A percentile compares a stretch with the other conserved stretches of the same genome.
phyloP scores from a whole-genome alignment of 2,113 vertebrate species.

The Solenodon paradoxus region DNA sequence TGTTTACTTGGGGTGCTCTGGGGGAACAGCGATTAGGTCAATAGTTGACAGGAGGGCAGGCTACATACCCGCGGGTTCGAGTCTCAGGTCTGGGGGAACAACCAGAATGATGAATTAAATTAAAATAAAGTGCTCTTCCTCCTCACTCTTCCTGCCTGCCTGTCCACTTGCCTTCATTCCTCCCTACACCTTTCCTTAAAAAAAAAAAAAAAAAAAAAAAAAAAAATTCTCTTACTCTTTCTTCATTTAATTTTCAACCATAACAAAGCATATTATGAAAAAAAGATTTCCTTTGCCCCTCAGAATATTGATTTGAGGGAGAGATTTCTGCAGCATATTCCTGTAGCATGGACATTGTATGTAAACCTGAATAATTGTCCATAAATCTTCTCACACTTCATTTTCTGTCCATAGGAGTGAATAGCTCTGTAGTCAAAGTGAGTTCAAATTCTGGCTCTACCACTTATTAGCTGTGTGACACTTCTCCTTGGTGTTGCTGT shows the following conservation, averaged over 20 bases:
- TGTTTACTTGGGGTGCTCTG: too few species aligned
- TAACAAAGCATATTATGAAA: neutral
- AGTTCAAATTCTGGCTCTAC: neutral
- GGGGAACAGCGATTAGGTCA: too few species aligned
- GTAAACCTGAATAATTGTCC: neutral
- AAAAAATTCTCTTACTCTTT: constrained; percentile 3
- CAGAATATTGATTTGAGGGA: neutral
- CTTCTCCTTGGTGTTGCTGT: neutral
- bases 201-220: too few species aligned
- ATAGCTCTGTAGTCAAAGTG: neutral
- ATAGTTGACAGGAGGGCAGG: too few species aligned
- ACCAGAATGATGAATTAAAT: too few species aligned
- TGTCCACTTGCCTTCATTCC: too few species aligned
- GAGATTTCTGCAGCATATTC: neutral
- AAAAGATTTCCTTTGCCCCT: neutral
- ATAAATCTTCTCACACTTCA: neutral
- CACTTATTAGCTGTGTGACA: neutral
- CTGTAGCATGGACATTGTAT: neutral
- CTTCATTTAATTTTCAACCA: constrained; percentile 42
- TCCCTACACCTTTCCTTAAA: too few species aligned
- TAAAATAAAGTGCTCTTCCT: too few species aligned
- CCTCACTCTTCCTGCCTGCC: too few species aligned
- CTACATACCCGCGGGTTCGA: too few species aligned
- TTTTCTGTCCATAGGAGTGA: neutral
- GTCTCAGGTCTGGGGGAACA: too few species aligned